Conservation (phyloP, 2,113 vertebrate species). For the Bucco capensis region DNA sequence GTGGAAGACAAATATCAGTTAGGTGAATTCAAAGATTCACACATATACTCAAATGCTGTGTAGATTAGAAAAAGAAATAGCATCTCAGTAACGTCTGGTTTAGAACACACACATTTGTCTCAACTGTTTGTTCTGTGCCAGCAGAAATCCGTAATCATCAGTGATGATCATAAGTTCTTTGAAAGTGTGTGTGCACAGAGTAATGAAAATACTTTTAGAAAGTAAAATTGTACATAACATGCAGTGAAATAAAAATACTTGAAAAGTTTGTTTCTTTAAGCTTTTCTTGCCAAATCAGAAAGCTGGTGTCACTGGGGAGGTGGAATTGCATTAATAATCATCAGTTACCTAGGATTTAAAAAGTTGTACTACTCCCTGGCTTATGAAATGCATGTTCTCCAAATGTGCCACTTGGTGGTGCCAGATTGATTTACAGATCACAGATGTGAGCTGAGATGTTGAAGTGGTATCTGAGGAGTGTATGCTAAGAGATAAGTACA, state of each 20-base stretch:
- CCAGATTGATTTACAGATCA: neutral
- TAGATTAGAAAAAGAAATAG: neutral
- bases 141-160: neutral
- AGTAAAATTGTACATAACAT: neutral
- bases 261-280: neutral
- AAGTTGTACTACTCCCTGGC: rapidly evolving
- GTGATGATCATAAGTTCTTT: neutral
- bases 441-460: neutral
- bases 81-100: neutral
- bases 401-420: slow-evolving; percentile 50
- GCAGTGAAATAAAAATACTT: neutral
- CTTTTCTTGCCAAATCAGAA: neutral
- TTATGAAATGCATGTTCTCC: neutral
- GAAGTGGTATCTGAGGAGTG: neutral
- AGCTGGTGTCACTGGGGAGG: rapidly evolving
- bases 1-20: neutral
- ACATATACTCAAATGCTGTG: neutral
- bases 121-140: neutral
- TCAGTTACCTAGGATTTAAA: rapidly evolving
- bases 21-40: neutral
- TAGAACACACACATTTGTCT: neutral
- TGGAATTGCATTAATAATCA: neutral
- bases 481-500: rapidly evolving
- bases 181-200: rapidly evolving
- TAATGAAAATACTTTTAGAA: neutral